Percentiles rank a stretch among this genome's conserved stretches.
Conservation (phyloP, 2,113 vertebrate species). For the Poeciliopsis prolifica region DNA sequence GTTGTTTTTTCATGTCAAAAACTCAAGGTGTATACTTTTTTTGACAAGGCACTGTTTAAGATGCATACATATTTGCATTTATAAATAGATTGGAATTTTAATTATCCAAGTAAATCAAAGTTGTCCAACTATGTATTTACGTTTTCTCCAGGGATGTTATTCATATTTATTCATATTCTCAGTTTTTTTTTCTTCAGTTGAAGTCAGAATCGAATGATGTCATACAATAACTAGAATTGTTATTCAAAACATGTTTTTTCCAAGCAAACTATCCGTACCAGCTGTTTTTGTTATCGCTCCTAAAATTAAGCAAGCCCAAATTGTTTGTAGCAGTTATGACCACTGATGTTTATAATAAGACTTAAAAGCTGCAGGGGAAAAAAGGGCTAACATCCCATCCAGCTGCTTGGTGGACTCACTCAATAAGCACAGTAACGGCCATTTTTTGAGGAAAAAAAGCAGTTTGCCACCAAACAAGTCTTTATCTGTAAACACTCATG, state of each 20-base stretch:
- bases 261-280: neutral
- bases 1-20: too few relatives aligned
- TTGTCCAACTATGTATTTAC: too few relatives aligned
- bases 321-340: neutral
- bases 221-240: neutral
- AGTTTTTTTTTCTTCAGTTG: too few relatives aligned
- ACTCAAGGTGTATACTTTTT: too few relatives aligned
- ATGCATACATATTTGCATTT: too few relatives aligned
- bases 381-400: slow-evolving; percentile 4
- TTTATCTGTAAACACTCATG: slow-evolving; percentile 51
- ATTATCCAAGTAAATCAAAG: too few relatives aligned
- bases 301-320: slow-evolving; percentile 20
- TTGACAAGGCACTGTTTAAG: too few relatives aligned
- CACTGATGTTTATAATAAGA: slow-evolving; percentile 46
- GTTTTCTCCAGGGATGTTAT: too few relatives aligned
- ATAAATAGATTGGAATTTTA: too few relatives aligned
- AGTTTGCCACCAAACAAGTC: slow-evolving; percentile 13
- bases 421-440: slow-evolving; percentile 17
- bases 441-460: slow-evolving; percentile 30
- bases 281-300: neutral
- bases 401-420: slow-evolving; percentile 6
- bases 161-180: too few relatives aligned
- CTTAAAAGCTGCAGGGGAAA: slow-evolving; percentile 17
- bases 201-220: neutral
- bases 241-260: neutral